Conservation (phyloP, 37 sponge, comb jelly and placozoan genomes). For the Geodia barretti region DNA sequence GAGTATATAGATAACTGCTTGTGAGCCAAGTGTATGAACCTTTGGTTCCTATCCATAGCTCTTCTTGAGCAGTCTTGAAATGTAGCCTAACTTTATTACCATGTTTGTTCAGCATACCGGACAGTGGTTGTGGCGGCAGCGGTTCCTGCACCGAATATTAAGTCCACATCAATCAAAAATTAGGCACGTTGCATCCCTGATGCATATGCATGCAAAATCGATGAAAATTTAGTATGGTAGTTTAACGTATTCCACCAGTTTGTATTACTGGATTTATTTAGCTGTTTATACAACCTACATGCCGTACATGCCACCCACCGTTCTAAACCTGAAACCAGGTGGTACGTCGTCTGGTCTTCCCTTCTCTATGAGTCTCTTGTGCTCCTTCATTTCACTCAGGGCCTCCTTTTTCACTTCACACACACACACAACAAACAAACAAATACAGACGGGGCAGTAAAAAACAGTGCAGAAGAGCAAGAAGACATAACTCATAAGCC, state of each 20-base stretch:
- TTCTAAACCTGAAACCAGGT: constrained; percentile 55
- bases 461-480: no score
- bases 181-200: no score
- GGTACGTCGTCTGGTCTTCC: constrained; percentile 89
- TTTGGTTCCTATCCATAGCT: constrained; percentile 94
- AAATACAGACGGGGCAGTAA: no score
- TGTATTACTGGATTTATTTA: no score
- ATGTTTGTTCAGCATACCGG: constrained; percentile 90
- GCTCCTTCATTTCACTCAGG: constrained; percentile 75
- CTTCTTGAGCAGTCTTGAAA: constrained; percentile 80
- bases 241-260: no score
- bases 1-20: no score
- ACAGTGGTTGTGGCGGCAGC: constrained; percentile 64
- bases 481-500: no score
- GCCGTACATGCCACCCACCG: constrained; percentile 38
- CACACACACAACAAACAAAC: no score
- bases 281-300: no score
- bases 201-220: no score
- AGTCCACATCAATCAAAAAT: not conserved
- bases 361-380: constrained; percentile 84
- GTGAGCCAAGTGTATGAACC: no score
- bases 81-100: constrained; percentile 87
- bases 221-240: no score
- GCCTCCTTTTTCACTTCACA: constrained; percentile 47
- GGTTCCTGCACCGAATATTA: constrained; percentile 27